Conservation (phyloP, 2,113 vertebrate genomes). For the Archocentrus centrarchus region DNA sequence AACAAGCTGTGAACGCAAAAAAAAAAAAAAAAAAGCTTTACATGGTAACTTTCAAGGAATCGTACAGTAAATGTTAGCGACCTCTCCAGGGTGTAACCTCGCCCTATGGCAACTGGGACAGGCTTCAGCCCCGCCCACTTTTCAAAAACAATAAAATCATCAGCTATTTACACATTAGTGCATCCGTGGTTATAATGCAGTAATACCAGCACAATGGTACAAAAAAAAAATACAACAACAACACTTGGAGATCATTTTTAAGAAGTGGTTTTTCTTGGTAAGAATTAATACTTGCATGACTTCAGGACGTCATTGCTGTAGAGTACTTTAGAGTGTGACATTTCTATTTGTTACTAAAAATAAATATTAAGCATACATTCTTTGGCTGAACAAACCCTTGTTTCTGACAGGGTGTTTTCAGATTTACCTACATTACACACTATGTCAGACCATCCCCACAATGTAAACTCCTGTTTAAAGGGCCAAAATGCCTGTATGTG, state of each 20-base stretch:
- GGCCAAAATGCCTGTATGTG: neutral
- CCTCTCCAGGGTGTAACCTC: no score
- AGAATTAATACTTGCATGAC: neutral
- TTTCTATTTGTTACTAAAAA: neutral
- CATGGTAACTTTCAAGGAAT: no score
- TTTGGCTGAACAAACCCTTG: neutral
- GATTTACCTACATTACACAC: neutral
- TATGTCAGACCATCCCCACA: neutral
- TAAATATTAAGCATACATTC: neutral
- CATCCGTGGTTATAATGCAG: slow-evolving; percentile 2
- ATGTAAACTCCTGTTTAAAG: neutral
- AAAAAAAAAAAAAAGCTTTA: neutral
- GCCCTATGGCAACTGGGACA: no score
- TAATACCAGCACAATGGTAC: no score
- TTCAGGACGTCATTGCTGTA: neutral
- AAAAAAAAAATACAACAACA: no score
- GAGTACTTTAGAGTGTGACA: neutral
- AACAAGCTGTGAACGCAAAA: neutral
- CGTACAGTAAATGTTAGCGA: no score
- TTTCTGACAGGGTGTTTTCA: neutral
- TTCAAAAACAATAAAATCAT: neutral
- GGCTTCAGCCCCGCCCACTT: no score
- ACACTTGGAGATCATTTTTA: no score
- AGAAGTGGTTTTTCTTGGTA: neutral
- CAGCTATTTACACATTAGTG: neutral